Base-by-base conservation (phyloP, 2,888 invertebrate species). In the Caenorhabditis wallacei region DNA sequence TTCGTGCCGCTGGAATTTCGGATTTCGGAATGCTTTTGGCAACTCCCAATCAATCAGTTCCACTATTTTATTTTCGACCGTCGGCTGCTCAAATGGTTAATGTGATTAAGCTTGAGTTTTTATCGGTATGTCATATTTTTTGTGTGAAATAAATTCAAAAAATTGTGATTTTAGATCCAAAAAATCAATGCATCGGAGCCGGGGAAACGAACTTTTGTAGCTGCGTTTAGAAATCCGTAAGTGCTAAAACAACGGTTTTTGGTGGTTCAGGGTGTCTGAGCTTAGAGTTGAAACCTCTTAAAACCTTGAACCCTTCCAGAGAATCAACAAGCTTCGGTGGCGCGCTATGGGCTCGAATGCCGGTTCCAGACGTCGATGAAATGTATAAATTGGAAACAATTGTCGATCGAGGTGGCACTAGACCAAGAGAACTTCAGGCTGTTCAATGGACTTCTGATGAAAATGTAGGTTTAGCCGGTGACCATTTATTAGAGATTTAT, bases 11-110 rank as follows among this genome's bases (percentile, higher is more conserved):
- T n/a, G 74, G 76, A 48, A 68, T 74, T 2, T 79, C 81, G 1
- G 76, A 78, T 54, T 74, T 63, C 18, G 85, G 85, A 53, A 82
- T 85, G 70, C 68, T 85, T 16, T 24, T 85, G 22, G 61, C 83
- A 2, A 68, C 63, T 5, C 72, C 75, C 0, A 26, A 71, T 18
- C 80, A 78, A 57, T 53, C 63, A 16, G 59, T 22, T 5, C 85
- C 83, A 2, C 56, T 85, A 46, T 87, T 87, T 61, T 87, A 72
- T 35, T 87, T 87, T 72, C 72, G 80, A 57, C 87, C 85, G 18
- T 69, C 82, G 7, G 69, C 82, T 40, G 85, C 85, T 0, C 82
- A 76, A 37, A 71, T 87, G 48, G 82, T 80, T 7, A 87, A 87
- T 61, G 82, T 87, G 2, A 81, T 83, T 18, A 66, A 80, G 18